phyloP scores from a whole-genome alignment of 2,888 invertebrate genomes.

The Chirona hameri region DNA sequence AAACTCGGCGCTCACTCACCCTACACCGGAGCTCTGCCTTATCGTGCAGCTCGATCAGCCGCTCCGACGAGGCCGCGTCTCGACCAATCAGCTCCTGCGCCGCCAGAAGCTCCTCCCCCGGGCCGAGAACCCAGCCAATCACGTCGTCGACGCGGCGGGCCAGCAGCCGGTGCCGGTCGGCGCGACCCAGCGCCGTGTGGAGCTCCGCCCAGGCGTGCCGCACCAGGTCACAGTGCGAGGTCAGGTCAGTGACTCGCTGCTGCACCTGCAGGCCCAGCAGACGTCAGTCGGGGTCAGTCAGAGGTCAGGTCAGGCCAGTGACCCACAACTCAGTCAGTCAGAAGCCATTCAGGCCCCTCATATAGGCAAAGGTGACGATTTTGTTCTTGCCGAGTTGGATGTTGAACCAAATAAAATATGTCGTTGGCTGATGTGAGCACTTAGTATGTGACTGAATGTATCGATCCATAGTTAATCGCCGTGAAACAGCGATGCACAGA shows the following conservation, averaged over 20 bases:
- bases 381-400: no score
- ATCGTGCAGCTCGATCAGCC: conserved; percentile 1
- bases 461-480: no score
- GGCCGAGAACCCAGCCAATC: conserved; percentile 71
- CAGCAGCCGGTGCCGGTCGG: conserved; percentile 54
- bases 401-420: no score
- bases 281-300: background rate
- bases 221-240: conserved; percentile 37
- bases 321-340: background rate
- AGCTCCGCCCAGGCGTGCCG: conserved; percentile 39
- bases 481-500: no score
- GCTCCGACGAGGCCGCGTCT: conserved; percentile 55
- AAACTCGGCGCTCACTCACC: background rate
- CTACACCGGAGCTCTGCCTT: background rate
- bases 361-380: no score
- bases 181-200: conserved; percentile 32
- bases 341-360: no score
- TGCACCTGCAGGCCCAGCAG: conserved; percentile 32
- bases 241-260: conserved; percentile 36
- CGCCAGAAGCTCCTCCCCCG: conserved; percentile 68
- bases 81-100: conserved; percentile 68
- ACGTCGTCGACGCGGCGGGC: conserved; percentile 66
- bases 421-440: no score
- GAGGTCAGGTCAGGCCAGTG: background rate
- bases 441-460: no score